phyloP scores from a whole-genome alignment of 2,888 invertebrate species.

The Autographa pulchrina region DNA sequence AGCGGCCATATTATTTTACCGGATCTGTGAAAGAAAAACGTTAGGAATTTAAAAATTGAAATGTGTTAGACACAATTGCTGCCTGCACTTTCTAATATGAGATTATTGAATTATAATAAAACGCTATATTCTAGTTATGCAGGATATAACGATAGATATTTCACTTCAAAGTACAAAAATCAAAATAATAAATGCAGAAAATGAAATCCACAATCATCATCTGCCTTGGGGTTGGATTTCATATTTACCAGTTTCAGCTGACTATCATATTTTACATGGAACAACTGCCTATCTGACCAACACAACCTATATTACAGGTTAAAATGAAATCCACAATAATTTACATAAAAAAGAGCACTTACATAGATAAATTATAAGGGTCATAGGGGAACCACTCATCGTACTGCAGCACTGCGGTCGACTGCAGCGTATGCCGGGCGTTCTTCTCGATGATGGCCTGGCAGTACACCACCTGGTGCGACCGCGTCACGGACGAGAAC shows the following conservation, averaged over 20 bases:
- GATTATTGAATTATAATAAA: neutral
- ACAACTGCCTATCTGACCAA: too few relatives aligned
- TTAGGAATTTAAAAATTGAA: neutral
- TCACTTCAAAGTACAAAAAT: too few relatives aligned
- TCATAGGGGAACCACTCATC: conserved; percentile 97
- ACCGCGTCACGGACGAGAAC: conserved; percentile 94
- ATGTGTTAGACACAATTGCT: neutral
- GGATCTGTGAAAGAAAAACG: conserved; percentile 75
- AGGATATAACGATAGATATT: too few relatives aligned
- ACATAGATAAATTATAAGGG: conserved; percentile 94
- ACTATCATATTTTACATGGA: too few relatives aligned
- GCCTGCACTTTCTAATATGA: too few relatives aligned
- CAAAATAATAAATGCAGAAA: too few relatives aligned
- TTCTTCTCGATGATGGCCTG: conserved; percentile 97
- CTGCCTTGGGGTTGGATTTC: too few relatives aligned
- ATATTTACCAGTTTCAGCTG: too few relatives aligned
- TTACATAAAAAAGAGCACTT: conserved; percentile 47
- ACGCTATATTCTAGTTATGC: too few relatives aligned
- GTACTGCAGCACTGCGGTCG: conserved; percentile 81
- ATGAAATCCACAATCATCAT: too few relatives aligned
- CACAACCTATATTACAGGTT: too few relatives aligned
- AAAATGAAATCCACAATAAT: too few relatives aligned
- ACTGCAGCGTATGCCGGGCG: conserved; percentile 87
- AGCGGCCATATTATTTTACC: conserved; percentile 86
- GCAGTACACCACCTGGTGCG: conserved; percentile 97